phyloP scores from a whole-genome alignment of 2,888 invertebrate species.

The Elysia crispata region DNA sequence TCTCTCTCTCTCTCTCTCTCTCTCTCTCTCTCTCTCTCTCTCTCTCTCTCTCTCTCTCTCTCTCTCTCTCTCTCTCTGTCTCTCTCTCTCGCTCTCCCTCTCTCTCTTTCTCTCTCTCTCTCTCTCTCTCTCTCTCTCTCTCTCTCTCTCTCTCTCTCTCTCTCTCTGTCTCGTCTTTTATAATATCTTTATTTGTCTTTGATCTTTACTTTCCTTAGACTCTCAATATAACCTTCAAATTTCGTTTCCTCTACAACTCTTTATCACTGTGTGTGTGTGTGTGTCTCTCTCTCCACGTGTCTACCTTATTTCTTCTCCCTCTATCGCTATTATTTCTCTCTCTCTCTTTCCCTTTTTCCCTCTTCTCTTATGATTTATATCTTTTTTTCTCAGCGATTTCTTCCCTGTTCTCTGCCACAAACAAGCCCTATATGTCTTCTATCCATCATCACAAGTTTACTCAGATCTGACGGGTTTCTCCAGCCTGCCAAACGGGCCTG shows the following conservation, averaged over 20 bases:
- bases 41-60: background rate
- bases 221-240: background rate
- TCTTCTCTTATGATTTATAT: background rate
- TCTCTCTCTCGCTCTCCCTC: background rate
- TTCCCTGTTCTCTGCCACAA: background rate
- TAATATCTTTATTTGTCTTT: background rate
- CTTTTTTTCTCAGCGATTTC: background rate
- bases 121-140: background rate
- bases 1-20: too few species aligned
- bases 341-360: slow-evolving; percentile 2
- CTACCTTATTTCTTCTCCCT: too few species aligned
- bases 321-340: slow-evolving; percentile 25
- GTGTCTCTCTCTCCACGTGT: slow-evolving; percentile 25
- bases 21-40: background rate
- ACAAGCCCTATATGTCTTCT: too few species aligned
- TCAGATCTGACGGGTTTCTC: too few species aligned
- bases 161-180: background rate
- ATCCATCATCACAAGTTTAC: too few species aligned
- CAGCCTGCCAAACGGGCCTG: too few species aligned
- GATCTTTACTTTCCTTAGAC: background rate
- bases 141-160: background rate
- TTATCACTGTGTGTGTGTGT: background rate
- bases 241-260: background rate
- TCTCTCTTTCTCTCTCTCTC: slow-evolving; percentile 13
- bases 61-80: background rate